Evolutionary conservation across 2,888 invertebrate genomes (phyloP).

Genomic region (Pediacus dermestoides): DNA sequence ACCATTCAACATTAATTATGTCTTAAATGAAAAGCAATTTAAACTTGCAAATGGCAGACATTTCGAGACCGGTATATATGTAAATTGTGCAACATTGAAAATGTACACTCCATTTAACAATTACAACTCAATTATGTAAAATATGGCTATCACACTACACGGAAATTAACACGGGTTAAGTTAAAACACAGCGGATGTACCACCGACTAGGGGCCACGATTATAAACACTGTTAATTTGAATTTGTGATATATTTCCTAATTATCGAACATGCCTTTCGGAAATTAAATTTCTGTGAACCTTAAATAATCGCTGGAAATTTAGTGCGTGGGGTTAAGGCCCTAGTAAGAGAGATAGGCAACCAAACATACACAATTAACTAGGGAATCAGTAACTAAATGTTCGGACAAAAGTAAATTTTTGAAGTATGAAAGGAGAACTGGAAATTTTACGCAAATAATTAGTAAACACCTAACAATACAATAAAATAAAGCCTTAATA

Average conservation of each 20-base stretch:
- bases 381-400: no score
- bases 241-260: slow-evolving; percentile 49
- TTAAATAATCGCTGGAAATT: slow-evolving; percentile 41
- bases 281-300: slow-evolving; percentile 43
- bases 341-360: no score
- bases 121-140: slow-evolving; percentile 52
- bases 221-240: slow-evolving; percentile 46
- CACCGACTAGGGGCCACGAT: slow-evolving; percentile 32
- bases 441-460: no score
- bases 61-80: slow-evolving; percentile 44
- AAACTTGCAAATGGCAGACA: slow-evolving; percentile 31
- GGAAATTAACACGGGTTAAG: slow-evolving; percentile 51
- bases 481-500: no score
- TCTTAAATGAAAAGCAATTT: slow-evolving; percentile 37
- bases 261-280: slow-evolving; percentile 44
- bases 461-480: no score
- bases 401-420: no score
- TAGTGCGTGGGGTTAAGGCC: no score
- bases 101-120: slow-evolving; percentile 50
- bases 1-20: slow-evolving; percentile 34
- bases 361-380: no score
- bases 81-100: slow-evolving; percentile 48
- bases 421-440: no score
- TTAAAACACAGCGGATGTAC: slow-evolving; percentile 45
- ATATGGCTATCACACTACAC: slow-evolving; percentile 46